Evolutionary conservation across 2,113 vertebrate genomes (phyloP), one percentile per base, ranked within the genome.

Genomic region (Nansenia antarctica): DNA sequence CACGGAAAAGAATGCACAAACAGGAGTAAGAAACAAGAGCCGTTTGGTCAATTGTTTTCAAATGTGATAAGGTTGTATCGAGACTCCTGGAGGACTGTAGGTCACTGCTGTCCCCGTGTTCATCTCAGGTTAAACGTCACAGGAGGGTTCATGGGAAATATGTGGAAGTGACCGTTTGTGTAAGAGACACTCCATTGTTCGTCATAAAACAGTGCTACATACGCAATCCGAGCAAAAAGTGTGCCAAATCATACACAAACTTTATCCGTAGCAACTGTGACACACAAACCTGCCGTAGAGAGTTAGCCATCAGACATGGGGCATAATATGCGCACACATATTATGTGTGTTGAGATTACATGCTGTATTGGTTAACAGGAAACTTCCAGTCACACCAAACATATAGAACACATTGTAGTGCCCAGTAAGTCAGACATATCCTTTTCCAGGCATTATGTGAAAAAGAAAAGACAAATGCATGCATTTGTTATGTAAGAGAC

Each of bases 1-100:
- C 15, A 22, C 61, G 67, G 73, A 75, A n/a, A 75, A 59, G 49
- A 65, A 69, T 34, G 35, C 60, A 54, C 61, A 49, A 58, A 60
- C 71, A 54, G 1, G n/a, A 22, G 64, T 39, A 32, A 49, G 37
- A 62, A 67, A 61, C 32, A 1, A 39, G 11, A 60, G 29, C 31
- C 12, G 9, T 5, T 14, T 20, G 35, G 34, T n/a, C 14, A 49
- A 49, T 12, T 47, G 45, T 47, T 2, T 15, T 47, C 45, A 49
- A 20, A 20, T 49, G 45, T 22, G 45, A 49, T 20, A 27, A 15
- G 55, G 27, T 58, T 58, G 55, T 58, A 15, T 29, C 18, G 27
- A 30, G 5, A 14, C 27, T 58, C 14, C 14, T 12, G n/a, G 42
- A 47, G 14, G 2, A 15, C 2, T 3, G 14, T 27, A 27, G 5